phyloP scores from a whole-genome alignment of 2,113 vertebrate species.

The Agelaius phoeniceus region DNA sequence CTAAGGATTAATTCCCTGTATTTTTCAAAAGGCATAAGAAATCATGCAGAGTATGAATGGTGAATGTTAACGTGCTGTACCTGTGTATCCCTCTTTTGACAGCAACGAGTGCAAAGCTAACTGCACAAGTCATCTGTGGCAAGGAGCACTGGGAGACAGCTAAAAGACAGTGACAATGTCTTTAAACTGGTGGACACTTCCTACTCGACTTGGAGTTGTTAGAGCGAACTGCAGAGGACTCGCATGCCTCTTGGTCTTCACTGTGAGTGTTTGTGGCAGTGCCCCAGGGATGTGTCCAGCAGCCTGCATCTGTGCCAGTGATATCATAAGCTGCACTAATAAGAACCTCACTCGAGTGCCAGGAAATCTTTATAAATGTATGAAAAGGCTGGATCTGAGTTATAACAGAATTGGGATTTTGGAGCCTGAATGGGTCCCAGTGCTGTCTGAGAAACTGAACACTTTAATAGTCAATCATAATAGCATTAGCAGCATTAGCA shows the following conservation, averaged over 20 bases:
- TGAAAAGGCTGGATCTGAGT: conserved; percentile 83
- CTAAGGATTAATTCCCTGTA: not conserved
- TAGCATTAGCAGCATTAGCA: conserved; percentile 71
- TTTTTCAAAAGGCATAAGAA: conserved; percentile 19
- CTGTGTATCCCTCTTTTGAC: conserved; percentile 58
- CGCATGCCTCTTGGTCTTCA: conserved; percentile 66
- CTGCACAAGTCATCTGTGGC: conserved; percentile 21
- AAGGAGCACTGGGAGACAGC: conserved; percentile 32
- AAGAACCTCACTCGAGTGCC: conserved; percentile 79
- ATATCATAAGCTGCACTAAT: conserved; percentile 83
- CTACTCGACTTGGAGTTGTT: conserved; percentile 12
- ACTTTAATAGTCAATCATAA: conserved; percentile 81
- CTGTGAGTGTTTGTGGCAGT: conserved; percentile 45
- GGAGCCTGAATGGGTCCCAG: conserved; percentile 74
- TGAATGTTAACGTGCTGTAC: conserved; percentile 33
- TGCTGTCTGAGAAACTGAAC: conserved; percentile 72
- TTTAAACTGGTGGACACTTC: conserved; percentile 27
- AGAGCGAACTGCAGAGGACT: conserved; percentile 55
- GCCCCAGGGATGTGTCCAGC: conserved; percentile 76
- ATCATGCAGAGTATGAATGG: not conserved
- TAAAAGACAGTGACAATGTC: conserved; percentile 67
- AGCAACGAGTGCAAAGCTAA: conserved; percentile 23
- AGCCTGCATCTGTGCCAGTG: conserved; percentile 84
- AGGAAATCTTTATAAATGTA: conserved; percentile 74
- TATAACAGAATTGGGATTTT: conserved; percentile 79